Conservation (phyloP, 2,888 invertebrate genomes). For the Drosophila sordidapex region DNA sequence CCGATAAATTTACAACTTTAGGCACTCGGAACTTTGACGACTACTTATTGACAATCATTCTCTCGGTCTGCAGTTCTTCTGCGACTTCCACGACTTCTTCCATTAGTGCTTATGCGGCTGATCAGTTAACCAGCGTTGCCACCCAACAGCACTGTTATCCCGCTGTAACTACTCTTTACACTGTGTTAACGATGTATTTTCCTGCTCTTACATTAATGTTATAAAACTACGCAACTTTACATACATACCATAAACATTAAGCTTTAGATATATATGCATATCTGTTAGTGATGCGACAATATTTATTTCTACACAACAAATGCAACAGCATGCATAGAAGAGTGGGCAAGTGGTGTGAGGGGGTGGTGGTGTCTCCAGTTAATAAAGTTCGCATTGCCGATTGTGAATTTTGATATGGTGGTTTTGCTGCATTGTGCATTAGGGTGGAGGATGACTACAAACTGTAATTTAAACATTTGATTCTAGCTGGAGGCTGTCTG, state of each 20-base stretch:
- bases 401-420: conserved; percentile 16
- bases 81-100: neutral
- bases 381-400: conserved; percentile 32
- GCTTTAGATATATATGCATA: conserved; percentile 10
- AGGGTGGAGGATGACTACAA: conserved; percentile 22
- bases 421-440: conserved; percentile 48
- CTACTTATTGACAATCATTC: neutral
- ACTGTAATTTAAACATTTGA: conserved; percentile 41
- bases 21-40: neutral
- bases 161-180: too few species aligned
- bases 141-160: too few species aligned
- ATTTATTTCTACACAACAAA: conserved; percentile 40
- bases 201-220: neutral
- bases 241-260: neutral
- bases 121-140: too few species aligned
- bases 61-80: neutral
- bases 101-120: too few species aligned
- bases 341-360: conserved; percentile 2
- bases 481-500: conserved; percentile 3
- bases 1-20: neutral
- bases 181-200: neutral
- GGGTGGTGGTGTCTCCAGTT: conserved; percentile 5
- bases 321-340: conserved; percentile 47
- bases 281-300: conserved; percentile 31
- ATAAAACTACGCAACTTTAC: neutral